Conservation (phyloP, 2,113 vertebrate genomes). For the Cyanocitta stelleri region DNA sequence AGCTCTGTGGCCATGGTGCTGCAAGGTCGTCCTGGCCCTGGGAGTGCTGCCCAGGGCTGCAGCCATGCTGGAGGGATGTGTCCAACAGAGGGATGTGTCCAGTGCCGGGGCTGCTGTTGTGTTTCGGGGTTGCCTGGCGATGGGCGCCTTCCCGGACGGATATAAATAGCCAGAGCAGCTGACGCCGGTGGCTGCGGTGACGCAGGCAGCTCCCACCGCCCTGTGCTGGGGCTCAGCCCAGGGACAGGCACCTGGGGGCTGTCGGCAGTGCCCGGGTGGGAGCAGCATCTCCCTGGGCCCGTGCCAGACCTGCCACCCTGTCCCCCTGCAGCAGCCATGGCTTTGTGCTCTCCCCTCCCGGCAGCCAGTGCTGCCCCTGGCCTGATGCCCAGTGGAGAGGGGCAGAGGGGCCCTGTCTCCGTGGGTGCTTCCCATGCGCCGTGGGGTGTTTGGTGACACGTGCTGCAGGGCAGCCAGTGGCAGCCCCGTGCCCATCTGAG, state of each 20-base stretch:
- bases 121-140: conserved; percentile 71
- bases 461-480: neutral
- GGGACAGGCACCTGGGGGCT: neutral
- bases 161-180: conserved; percentile 76
- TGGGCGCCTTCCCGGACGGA: conserved; percentile 42
- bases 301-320: neutral
- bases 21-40: neutral
- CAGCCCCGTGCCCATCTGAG: neutral
- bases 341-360: neutral
- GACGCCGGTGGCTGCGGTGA: conserved; percentile 23
- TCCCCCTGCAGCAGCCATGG: fast-evolving
- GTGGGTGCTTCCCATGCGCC: neutral
- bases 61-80: neutral
- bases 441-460: neutral
- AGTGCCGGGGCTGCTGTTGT: conserved; percentile 62
- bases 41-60: neutral
- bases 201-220: neutral
- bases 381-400: neutral
- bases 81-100: neutral
- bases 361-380: neutral
- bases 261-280: neutral
- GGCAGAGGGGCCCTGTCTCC: neutral
- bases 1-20: neutral
- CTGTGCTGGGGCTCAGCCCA: neutral
- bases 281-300: neutral